These are phyloP conservation scores for Periplaneta americana DNA, from an alignment of 1,140 invertebrate species.

Conservation along the genomic window DNA sequence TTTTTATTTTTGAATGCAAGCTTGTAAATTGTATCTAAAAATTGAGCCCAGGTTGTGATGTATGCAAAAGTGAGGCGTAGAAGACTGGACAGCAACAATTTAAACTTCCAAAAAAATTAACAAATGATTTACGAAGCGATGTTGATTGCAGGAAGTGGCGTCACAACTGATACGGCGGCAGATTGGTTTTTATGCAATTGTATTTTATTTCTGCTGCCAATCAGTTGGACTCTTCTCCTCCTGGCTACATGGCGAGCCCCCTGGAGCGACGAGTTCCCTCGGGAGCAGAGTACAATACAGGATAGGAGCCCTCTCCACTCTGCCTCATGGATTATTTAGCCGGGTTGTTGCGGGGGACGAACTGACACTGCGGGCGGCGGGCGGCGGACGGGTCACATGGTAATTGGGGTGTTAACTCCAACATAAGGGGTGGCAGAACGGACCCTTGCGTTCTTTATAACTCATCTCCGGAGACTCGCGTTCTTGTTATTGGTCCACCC, in stretches of 20 bases:
- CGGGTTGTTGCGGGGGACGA: neutral
- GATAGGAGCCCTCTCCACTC: neutral
- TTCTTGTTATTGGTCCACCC: too few species aligned
- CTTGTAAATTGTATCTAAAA: too few species aligned
- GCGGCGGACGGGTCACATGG: neutral
- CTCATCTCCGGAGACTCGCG: neutral
- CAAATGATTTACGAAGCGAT: too few species aligned
- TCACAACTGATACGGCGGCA: neutral
- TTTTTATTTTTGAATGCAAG: too few species aligned
- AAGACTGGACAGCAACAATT: too few species aligned
- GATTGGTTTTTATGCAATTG: neutral
- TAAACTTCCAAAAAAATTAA: too few species aligned
- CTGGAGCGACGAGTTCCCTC: neutral
- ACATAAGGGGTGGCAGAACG: neutral
- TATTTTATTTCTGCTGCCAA: neutral
- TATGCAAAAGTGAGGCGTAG: too few species aligned
- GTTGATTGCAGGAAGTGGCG: too few species aligned
- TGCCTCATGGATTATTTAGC: conserved; percentile 9
- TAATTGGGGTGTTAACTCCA: neutral
- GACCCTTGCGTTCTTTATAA: neutral
- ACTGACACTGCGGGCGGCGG: neutral
- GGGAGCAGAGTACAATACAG: neutral
- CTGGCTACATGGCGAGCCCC: neutral
- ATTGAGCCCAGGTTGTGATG: too few species aligned
- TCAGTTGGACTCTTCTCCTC: neutral